Conservation (phyloP, 2,888 invertebrate species). For the Troglohyphantes excavatus region DNA sequence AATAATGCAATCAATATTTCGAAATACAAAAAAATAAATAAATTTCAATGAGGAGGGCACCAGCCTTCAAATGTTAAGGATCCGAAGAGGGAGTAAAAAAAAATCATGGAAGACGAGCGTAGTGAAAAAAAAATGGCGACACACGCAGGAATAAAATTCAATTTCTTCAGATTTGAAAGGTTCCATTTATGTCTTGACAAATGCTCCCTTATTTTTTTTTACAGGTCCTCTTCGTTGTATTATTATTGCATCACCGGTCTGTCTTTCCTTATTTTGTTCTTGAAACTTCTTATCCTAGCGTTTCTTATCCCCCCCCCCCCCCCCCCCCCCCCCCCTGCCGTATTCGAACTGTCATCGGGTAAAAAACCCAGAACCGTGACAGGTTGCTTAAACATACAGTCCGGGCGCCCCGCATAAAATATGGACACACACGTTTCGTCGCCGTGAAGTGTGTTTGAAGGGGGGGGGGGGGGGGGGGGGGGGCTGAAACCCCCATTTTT, state of each 20-base stretch:
- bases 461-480: neutral
- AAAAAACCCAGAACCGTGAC: slow-evolving; percentile 64
- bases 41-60: neutral
- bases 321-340: slow-evolving; percentile 28
- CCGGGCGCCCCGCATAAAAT: slow-evolving; percentile 54
- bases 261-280: slow-evolving; percentile 54
- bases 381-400: slow-evolving; percentile 74
- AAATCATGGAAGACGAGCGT: neutral
- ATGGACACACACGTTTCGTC: slow-evolving; percentile 62
- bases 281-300: slow-evolving; percentile 47
- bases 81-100: neutral
- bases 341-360: slow-evolving; percentile 74
- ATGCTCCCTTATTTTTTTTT: slow-evolving; percentile 69
- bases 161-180: slow-evolving; percentile 79
- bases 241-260: slow-evolving; percentile 59
- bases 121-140: slow-evolving; percentile 10
- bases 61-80: slow-evolving; percentile 30
- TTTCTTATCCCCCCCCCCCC: slow-evolving; percentile 26
- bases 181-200: slow-evolving; percentile 79
- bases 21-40: slow-evolving; percentile 24
- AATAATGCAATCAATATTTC: slow-evolving; percentile 74
- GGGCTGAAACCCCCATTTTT: neutral
- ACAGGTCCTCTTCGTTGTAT: slow-evolving; percentile 14
- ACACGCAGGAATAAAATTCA: slow-evolving; percentile 76
- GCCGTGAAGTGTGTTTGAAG: neutral